A percentile compares a stretch with the other conserved stretches of the same genome.
These are phyloP conservation scores for Meloidogyne exigua DNA, from an alignment of 1,140 invertebrate species.

Conservation along the genomic window DNA sequence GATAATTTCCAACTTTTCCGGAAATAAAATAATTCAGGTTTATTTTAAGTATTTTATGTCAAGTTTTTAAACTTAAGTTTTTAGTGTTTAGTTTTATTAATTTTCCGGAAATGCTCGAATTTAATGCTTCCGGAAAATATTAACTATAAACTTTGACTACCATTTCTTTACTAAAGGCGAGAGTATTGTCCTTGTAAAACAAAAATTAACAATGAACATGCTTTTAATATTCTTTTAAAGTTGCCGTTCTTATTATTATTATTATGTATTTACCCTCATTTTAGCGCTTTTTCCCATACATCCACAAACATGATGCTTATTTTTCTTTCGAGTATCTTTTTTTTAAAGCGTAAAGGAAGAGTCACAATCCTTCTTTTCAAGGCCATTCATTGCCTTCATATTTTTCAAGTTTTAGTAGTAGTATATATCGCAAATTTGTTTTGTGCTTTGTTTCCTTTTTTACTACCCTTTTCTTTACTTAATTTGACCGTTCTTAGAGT, in stretches of 20 bases:
- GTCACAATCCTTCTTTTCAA: background rate
- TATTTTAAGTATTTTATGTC: no score
- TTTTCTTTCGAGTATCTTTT: background rate
- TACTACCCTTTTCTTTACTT: background rate
- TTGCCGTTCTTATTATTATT: background rate
- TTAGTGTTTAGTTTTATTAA: no score
- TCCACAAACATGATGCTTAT: background rate
- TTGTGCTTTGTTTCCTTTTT: background rate
- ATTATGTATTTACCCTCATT: background rate
- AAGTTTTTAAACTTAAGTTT: no score
- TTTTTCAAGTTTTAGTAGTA: background rate
- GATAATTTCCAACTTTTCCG: no score
- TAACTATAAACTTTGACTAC: no score
- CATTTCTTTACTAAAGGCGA: no score
- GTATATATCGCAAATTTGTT: background rate
- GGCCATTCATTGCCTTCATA: background rate
- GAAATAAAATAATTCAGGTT: no score
- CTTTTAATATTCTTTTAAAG: background rate
- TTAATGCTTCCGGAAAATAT: no score
- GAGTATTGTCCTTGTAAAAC: background rate
- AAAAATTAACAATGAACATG: background rate
- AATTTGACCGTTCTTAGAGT: background rate
- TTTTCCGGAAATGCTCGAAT: no score
- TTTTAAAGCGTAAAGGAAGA: background rate
- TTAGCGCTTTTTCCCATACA: background rate